Evolutionary conservation across 1,140 invertebrate species (phyloP), one percentile per base, ranked within the genome.

Genomic region (Eupeodes corollae): DNA sequence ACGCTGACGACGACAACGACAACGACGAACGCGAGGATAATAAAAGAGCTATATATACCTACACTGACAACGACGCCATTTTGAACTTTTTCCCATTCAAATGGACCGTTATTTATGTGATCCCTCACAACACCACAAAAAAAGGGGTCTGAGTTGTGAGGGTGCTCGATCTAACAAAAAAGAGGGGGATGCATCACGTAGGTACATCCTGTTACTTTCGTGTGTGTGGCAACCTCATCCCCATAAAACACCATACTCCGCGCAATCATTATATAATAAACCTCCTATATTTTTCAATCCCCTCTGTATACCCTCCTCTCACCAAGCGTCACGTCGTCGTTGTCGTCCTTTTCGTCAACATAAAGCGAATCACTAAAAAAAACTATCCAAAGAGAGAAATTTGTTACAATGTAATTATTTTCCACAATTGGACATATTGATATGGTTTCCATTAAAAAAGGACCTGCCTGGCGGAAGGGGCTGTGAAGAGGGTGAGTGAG

Each of bases 361-460:
- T 35, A n/a, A 35, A n/a, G 34, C 12, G 12, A 15, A 15, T 5
- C 14, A n/a, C 14, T 12, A 3, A 16, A 26, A 21, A 15, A 26
- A 26, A 26, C 21, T 26, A 26, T 8, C 21, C 21, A 26, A 26
- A 26, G 21, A 26, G 21, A 26, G 63, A 67, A 67, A 67, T 67
- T 67, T 67, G 63, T 67, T 64, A 62, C 63, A 67, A 64, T 67
- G 64, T 67, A 67, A 67, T 67, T 67, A 67, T 67, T 67, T 67
- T 67, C 63, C 63, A 67, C 63, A 67, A 67, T 67, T 66, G 63
- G 63, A 67, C 63, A 67, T 67, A 67, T 67, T 67, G 63, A 62
- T 67, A 67, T 67, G 63, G 41, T 59, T 66, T 60, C 56, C 62
- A 63, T 51, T 44, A 26, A 26, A 26, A 26, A 26, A 26, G 21